These are phyloP conservation scores for Atractosteus spatula DNA, from an alignment of 2,113 vertebrate genomes.

Conservation along the genomic window DNA sequence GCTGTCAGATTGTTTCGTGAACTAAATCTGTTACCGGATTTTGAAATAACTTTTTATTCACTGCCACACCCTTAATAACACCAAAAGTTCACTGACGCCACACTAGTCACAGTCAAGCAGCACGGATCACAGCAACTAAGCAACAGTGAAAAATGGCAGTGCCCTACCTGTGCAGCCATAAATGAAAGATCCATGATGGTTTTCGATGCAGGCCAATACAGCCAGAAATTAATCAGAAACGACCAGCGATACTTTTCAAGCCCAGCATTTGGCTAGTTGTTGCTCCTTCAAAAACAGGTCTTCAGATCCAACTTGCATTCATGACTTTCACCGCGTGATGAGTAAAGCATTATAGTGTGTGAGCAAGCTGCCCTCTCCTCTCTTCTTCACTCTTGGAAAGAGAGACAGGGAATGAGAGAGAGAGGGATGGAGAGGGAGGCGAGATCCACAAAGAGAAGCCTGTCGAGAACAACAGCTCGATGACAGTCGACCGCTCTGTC, in stretches of 20 bases:
- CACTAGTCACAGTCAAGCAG: not conserved
- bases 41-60: constrained; percentile 11
- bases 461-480: not conserved
- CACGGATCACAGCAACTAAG: not conserved
- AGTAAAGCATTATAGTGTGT: constrained; percentile 27
- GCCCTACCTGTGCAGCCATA: constrained; percentile 89
- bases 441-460: not conserved
- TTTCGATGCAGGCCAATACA: constrained; percentile 41
- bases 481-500: not conserved
- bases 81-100: not conserved
- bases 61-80: constrained; percentile 1
- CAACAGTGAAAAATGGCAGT: not conserved
- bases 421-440: constrained; percentile 30
- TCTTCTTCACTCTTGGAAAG: not conserved
- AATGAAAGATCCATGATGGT: constrained; percentile 90
- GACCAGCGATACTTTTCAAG: constrained; percentile 29
- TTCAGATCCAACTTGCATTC: constrained; percentile 35
- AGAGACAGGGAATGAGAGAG: constrained; percentile 26
- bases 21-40: not conserved
- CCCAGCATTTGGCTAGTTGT: constrained; percentile 37
- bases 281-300: not conserved
- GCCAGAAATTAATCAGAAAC: constrained; percentile 36
- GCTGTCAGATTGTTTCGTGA: no score
- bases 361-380: constrained; percentile 6
- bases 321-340: constrained; percentile 29